A percentile compares a stretch with the other conserved stretches of the same genome.
Evolutionary conservation across 1,140 invertebrate genomes (phyloP).

Genomic region (Drosophila littoralis): DNA sequence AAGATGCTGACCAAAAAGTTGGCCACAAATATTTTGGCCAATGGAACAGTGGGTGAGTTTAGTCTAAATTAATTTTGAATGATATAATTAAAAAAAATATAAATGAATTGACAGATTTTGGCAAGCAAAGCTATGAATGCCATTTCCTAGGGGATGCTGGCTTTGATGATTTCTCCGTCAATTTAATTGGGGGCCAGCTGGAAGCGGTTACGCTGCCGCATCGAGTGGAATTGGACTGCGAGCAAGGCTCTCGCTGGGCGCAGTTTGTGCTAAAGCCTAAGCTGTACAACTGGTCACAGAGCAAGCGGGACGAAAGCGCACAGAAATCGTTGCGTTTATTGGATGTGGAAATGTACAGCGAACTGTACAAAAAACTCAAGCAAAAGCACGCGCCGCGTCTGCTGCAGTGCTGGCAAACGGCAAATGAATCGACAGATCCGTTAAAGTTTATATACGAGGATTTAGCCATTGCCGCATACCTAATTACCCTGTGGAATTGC

Average conservation of each 20-base stretch:
- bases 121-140: constrained; percentile 43
- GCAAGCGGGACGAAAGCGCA: constrained; percentile 18
- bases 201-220: not conserved
- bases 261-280: constrained; percentile 57
- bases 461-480: constrained; percentile 96
- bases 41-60: constrained; percentile 56
- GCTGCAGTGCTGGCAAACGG: constrained; percentile 87
- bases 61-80: too few relatives aligned
- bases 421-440: constrained; percentile 95
- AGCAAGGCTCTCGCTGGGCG: constrained; percentile 34
- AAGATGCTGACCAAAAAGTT: constrained; percentile 75
- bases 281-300: constrained; percentile 57
- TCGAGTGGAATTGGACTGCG: not conserved
- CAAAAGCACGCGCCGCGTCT: constrained; percentile 91
- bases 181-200: constrained; percentile 28
- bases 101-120: constrained; percentile 48
- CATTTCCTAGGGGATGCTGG: constrained; percentile 41
- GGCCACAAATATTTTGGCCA: constrained; percentile 52
- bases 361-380: constrained; percentile 91
- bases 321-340: constrained; percentile 88
- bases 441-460: constrained; percentile 98
- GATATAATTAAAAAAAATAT: not conserved
- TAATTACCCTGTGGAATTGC: constrained; percentile 91
- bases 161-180: constrained; percentile 55
- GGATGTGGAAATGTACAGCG: constrained; percentile 88